Evolutionary conservation across 2,888 invertebrate genomes (phyloP), one percentile per base, ranked within the genome.

Genomic region (Xanthorhoe designata): DNA sequence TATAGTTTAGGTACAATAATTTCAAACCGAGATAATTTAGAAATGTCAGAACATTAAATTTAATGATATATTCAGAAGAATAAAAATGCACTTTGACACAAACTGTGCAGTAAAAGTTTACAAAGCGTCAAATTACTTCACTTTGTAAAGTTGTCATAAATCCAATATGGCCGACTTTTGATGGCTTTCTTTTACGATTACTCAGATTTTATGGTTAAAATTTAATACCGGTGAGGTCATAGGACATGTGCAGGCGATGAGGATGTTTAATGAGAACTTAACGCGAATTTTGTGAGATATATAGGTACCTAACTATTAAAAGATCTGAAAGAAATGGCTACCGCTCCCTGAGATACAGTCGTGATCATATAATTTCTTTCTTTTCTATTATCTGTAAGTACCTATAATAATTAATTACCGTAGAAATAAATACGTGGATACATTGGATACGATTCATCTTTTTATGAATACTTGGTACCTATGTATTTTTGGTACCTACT

Each of bases 141-240:
- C 29, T 50, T 59, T n/a, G 75, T 79, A 78, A 78, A 80, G 79
- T 67, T 79, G 75, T 81, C 78, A 81, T 88, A 90, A 91, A 87
- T 71, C 38, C 80, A 80, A 84, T 82, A 85, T 85, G 83, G 82
- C 80, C 73, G 78, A 69, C 66, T 78, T 85, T 87, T 88, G 87
- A 89, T 86, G 87, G 82, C 87, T 86, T 86, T 87, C 82, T 87
- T 89, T 90, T 86, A 89, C 85, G 87, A 88, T 84, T 81, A 78
- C 82, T 71, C 57, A 68, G 53, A 64, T 66, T 64, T 85, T 85
- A 86, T 76, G 79, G 79, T 84, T 85, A 84, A 83, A 87, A 86
- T 86, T 84, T 75, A n/a, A 76, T 75, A 80, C 64, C 52, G 71
- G 69, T 75, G 81, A 79, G 80, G 75, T 81, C 79, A 82, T 78